Percentiles rank a stretch among this genome's conserved stretches.
These are phyloP conservation scores for Brachypodius melanocephalos DNA, from an alignment of 2,113 vertebrate genomes.

Conservation along the genomic window DNA sequence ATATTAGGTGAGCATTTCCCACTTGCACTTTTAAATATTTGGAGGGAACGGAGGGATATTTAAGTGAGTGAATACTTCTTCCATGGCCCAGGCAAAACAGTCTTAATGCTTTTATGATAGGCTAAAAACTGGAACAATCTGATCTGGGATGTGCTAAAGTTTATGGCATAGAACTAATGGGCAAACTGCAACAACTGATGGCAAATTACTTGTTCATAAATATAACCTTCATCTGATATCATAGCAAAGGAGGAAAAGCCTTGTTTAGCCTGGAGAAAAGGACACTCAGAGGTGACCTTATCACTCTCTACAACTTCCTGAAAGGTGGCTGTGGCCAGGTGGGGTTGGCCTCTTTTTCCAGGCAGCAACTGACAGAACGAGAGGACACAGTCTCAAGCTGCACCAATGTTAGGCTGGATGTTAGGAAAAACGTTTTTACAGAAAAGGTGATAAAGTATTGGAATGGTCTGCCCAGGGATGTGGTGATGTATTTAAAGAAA, in stretches of 20 bases:
- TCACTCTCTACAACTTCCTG: not conserved
- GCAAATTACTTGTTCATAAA: not conserved
- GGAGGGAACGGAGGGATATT: not conserved
- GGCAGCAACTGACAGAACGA: not conserved
- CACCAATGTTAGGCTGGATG: not conserved
- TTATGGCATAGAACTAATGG: not conserved
- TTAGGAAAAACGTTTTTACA: not conserved
- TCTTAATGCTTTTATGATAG: not conserved
- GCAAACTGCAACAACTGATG: not conserved
- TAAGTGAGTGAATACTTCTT: not conserved
- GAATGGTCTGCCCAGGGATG: not conserved
- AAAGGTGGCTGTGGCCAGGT: not conserved
- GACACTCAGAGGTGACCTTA: not conserved
- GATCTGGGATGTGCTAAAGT: not conserved
- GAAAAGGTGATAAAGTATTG: not conserved
- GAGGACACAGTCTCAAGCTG: not conserved
- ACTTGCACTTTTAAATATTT: not conserved
- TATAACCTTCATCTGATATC: not conserved
- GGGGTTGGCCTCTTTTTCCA: not conserved
- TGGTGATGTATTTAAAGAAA: not conserved
- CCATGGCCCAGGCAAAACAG: not conserved
- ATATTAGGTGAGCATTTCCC: constrained; percentile 3
- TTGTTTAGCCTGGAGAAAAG: not conserved
- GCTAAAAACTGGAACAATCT: not conserved
- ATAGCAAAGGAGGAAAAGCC: not conserved